These are phyloP conservation scores for Mormyrops boulengeri DNA, from an alignment of 2,797 vertebrate species.

Conservation along the genomic window DNA sequence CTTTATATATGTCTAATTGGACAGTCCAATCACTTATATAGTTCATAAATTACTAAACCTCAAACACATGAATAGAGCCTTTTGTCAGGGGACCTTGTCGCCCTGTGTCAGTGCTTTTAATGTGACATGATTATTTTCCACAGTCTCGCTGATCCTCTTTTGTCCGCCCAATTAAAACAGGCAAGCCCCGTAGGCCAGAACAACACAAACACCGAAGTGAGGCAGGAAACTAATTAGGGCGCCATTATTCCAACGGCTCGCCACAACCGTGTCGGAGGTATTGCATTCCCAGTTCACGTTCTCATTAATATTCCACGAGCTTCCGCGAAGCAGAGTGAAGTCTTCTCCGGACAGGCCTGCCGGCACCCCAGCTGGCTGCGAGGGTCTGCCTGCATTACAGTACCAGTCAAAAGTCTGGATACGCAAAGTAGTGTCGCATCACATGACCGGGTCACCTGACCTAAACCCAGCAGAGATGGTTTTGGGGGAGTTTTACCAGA, in stretches of 20 bases:
- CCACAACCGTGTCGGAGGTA: background rate
- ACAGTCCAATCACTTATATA: background rate
- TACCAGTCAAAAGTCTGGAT: background rate
- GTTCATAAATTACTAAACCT: background rate
- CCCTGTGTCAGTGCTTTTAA: background rate
- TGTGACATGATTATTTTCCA: background rate
- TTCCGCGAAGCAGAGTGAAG: background rate
- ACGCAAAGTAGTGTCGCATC: background rate
- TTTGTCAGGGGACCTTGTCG: background rate
- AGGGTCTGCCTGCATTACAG: background rate
- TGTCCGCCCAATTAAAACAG: conserved; percentile 18
- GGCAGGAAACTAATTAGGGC: conserved; percentile 14
- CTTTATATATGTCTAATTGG: conserved; percentile 6
- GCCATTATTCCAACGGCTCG: background rate
- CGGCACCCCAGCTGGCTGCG: background rate
- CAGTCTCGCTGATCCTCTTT: background rate
- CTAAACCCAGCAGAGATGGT: background rate
- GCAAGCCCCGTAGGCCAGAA: background rate
- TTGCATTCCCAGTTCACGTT: background rate
- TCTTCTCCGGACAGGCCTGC: background rate
- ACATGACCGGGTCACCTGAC: background rate
- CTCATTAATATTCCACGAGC: background rate
- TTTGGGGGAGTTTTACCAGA: background rate
- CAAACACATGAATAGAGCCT: background rate
- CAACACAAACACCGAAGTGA: background rate